Evolutionary conservation across 2,113 vertebrate genomes (phyloP).

Genomic region (Alligator sinensis): DNA sequence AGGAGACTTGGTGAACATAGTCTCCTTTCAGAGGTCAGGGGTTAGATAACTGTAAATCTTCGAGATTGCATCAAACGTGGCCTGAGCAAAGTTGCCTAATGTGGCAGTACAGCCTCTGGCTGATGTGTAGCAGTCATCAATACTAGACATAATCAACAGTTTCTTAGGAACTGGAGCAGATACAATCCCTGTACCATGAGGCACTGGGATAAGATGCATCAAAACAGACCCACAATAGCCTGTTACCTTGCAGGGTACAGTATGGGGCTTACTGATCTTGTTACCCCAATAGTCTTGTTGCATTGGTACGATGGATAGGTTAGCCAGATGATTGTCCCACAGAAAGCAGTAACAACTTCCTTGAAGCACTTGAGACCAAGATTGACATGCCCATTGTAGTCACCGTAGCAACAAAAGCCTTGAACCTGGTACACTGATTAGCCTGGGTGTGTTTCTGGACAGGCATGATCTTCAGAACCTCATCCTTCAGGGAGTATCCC

Average conservation of each 20-base stretch:
- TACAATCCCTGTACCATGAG: conserved; percentile 95
- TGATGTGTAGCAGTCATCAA: conserved; percentile 97
- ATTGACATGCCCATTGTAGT: conserved; percentile 97
- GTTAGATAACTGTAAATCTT: conserved; percentile 99
- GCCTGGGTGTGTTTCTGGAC: conserved; percentile 99
- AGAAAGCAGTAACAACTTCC: conserved; percentile 96
- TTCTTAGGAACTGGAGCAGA: conserved; percentile 98
- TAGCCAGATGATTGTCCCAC: conserved; percentile 98
- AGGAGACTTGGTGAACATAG: conserved; percentile 96
- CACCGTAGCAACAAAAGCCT: conserved; percentile 99
- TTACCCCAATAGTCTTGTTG: conserved; percentile 98
- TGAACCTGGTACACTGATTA: conserved; percentile 97
- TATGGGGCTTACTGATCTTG: conserved; percentile 98
- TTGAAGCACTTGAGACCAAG: conserved; percentile 98
- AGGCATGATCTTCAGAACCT: conserved; percentile 98
- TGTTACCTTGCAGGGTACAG: conserved; percentile 97
- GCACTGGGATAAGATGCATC: conserved; percentile 96
- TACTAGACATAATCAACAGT: conserved; percentile 98
- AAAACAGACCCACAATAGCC: conserved; percentile 96
- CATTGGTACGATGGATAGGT: conserved; percentile 95
- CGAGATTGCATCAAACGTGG: conserved; percentile 98
- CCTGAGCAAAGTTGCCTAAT: conserved; percentile 97
- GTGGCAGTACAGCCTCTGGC: conserved; percentile 97
- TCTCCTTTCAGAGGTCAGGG: conserved; percentile 99
- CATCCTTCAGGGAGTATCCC: conserved; percentile 93